These are phyloP conservation scores for Calidris pygmaea DNA, from an alignment of 2,113 vertebrate genomes.

Conservation along the genomic window DNA sequence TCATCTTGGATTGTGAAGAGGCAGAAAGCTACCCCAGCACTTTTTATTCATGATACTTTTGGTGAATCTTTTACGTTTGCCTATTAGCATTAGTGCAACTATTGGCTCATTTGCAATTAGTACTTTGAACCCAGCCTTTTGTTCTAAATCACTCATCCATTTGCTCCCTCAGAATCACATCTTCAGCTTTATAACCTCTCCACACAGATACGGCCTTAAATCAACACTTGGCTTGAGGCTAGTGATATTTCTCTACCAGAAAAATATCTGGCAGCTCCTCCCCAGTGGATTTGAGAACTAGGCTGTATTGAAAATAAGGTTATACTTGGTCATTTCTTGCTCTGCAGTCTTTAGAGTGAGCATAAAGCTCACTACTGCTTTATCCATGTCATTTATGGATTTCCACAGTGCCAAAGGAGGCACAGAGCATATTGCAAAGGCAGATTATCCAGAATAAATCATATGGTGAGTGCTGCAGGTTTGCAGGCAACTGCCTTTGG, in stretches of 20 bases:
- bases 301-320: neutral
- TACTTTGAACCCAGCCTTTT: neutral
- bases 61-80: neutral
- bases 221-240: neutral
- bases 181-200: slow-evolving; percentile 9
- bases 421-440: neutral
- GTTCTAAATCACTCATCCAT: neutral
- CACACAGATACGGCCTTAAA: neutral
- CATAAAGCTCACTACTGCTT: neutral
- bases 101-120: neutral
- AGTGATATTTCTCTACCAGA: slow-evolving; percentile 24
- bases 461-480: neutral
- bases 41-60: neutral
- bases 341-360: neutral
- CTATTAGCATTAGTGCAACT: neutral
- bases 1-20: neutral
- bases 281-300: neutral
- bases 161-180: neutral
- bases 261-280: slow-evolving; percentile 12
- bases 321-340: neutral
- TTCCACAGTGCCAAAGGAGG: neutral
- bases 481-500: neutral
- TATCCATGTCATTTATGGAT: neutral
- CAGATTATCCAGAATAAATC: neutral
- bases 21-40: neutral